Evolutionary conservation across 35 echinoderm and acorn worm species (phyloP).

Genomic region (Apostichopus californicus): DNA sequence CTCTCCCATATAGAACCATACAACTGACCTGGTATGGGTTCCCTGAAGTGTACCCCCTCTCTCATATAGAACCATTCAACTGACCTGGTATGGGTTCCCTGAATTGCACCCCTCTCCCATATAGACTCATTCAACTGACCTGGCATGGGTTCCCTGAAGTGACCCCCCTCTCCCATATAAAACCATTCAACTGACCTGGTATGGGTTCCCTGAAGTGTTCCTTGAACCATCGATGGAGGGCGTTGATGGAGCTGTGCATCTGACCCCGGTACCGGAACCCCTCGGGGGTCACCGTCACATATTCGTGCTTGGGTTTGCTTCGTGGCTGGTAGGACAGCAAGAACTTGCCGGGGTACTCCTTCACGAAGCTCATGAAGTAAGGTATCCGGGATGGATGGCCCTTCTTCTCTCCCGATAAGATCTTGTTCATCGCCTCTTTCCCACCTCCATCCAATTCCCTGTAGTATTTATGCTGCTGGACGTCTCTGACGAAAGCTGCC

Average conservation of each 20-base stretch:
- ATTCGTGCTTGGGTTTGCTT: constrained; percentile 80
- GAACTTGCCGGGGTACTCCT: constrained; percentile 84
- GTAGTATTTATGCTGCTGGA: constrained; percentile 84
- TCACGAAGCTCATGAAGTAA: constrained; percentile 87
- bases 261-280: constrained; percentile 81
- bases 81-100: constrained; percentile 95
- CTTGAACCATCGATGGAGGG: constrained; percentile 94
- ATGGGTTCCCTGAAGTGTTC: constrained; percentile 98
- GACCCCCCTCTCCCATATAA: neutral
- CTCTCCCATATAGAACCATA: too few species aligned
- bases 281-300: constrained; percentile 83
- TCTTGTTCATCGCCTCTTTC: constrained; percentile 78
- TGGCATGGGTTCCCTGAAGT: constrained; percentile 94
- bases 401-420: constrained; percentile 70
- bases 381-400: constrained; percentile 77
- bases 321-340: constrained; percentile 88
- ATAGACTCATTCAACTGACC: constrained; percentile 35
- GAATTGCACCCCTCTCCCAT: constrained; percentile 64
- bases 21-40: too few species aligned
- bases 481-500: constrained; percentile 86
- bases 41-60: too few species aligned
- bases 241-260: constrained; percentile 73
- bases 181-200: constrained; percentile 64
- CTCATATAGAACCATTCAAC: neutral
- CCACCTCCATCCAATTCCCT: constrained; percentile 74